Conservation (phyloP, 2,113 vertebrate species). For the Ifrita kowaldi region DNA sequence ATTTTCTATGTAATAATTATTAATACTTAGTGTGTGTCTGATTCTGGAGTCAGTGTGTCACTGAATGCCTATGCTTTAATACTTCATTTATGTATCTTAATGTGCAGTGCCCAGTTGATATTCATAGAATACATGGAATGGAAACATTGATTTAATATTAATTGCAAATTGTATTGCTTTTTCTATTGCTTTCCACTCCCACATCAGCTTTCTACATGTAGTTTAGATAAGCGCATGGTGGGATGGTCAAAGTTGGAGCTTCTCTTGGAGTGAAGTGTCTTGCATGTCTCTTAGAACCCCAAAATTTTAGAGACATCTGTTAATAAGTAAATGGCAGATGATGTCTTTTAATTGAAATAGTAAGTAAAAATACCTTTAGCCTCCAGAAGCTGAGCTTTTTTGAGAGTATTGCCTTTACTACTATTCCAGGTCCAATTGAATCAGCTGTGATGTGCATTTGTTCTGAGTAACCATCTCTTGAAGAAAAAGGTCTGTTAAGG, state of each 20-base stretch:
- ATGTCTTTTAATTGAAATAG: neutral
- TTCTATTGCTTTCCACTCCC: neutral
- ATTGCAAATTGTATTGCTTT: neutral
- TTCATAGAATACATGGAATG: neutral
- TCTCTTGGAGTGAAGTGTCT: neutral
- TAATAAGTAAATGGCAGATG: neutral
- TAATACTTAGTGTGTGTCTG: neutral
- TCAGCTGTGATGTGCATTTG: neutral
- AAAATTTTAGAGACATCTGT: neutral
- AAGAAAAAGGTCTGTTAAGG: neutral
- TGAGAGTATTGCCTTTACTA: neutral
- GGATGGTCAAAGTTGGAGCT: neutral
- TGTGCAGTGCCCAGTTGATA: neutral
- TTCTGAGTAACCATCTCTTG: neutral
- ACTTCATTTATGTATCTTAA: neutral
- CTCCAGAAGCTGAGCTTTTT: neutral
- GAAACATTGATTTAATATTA: neutral
- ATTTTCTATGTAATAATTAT: neutral
- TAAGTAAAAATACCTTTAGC: neutral
- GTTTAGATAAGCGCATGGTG: neutral
- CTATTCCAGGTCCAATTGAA: neutral
- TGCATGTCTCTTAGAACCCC: neutral
- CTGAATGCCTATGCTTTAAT: neutral
- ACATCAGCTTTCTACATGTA: neutral
- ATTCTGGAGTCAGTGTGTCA: neutral